phyloP scores from a whole-genome alignment of 1,140 invertebrate species.

The Philotrypesis tridentata region DNA sequence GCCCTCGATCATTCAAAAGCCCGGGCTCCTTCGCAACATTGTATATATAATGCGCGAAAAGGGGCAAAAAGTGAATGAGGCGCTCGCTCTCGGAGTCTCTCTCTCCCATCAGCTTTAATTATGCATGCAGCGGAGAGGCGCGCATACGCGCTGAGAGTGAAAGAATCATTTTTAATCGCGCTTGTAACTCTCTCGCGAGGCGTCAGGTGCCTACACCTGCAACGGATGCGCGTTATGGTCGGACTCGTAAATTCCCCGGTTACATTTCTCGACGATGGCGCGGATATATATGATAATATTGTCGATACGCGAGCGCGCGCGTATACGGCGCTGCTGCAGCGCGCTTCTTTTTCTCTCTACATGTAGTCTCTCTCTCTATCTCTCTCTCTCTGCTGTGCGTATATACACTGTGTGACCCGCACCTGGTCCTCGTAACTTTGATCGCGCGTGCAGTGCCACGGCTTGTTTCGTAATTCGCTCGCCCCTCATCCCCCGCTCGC shows the following conservation, averaged over 20 bases:
- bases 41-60: background rate
- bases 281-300: slow-evolving; percentile 21
- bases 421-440: slow-evolving; percentile 13
- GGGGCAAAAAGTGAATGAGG: slow-evolving; percentile 1
- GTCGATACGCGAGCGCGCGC: background rate
- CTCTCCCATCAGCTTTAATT: slow-evolving; percentile 36
- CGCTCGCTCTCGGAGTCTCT: background rate
- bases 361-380: no score
- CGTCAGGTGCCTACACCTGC: slow-evolving; percentile 42
- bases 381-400: slow-evolving; percentile 36
- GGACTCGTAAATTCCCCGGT: slow-evolving; percentile 38
- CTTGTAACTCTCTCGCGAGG: slow-evolving; percentile 18
- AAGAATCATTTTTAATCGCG: slow-evolving; percentile 44
- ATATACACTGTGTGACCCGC: slow-evolving; percentile 7
- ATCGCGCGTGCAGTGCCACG: no score
- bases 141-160: background rate
- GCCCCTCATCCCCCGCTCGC: no score
- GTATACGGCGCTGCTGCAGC: no score
- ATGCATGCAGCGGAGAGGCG: background rate
- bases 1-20: background rate
- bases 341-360: slow-evolving; percentile 45
- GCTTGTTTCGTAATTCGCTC: background rate
- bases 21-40: background rate
- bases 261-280: slow-evolving; percentile 31
- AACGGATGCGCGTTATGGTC: slow-evolving; percentile 32